Evolutionary conservation across 2,888 invertebrate species (phyloP).

Genomic region (Nasonovia ribisnigri): DNA sequence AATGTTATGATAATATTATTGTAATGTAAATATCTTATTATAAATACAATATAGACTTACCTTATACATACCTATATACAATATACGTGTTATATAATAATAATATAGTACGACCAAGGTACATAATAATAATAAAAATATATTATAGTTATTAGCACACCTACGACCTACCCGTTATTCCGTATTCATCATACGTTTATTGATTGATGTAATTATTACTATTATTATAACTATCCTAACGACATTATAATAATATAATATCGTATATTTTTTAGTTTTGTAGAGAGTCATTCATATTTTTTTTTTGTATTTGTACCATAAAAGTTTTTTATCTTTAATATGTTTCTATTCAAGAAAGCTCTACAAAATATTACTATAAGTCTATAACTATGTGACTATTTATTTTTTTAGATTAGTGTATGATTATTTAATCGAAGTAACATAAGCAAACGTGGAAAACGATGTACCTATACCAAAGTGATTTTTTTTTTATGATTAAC

Average conservation of each 20-base stretch:
- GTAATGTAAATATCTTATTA: not conserved
- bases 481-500: slow-evolving; percentile 18
- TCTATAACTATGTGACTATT: slow-evolving; percentile 17
- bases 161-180: not conserved
- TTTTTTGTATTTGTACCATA: not conserved
- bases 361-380: not conserved
- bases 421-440: not conserved
- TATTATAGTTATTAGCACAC: not conserved
- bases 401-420: not conserved
- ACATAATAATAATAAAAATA: not conserved
- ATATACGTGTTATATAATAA: not conserved
- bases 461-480: slow-evolving; percentile 11
- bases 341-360: not conserved
- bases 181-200: not conserved
- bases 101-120: not conserved
- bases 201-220: not conserved
- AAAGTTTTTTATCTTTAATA: not conserved
- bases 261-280: not conserved
- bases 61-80: not conserved
- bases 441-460: not conserved
- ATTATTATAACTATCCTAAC: not conserved
- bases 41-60: not conserved
- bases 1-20: not conserved
- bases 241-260: not conserved
- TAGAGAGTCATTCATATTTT: not conserved